Percentiles rank a stretch among this genome's conserved stretches.
These are phyloP conservation scores for Lampris incognitus DNA, from an alignment of 2,113 vertebrate species.

Conservation along the genomic window DNA sequence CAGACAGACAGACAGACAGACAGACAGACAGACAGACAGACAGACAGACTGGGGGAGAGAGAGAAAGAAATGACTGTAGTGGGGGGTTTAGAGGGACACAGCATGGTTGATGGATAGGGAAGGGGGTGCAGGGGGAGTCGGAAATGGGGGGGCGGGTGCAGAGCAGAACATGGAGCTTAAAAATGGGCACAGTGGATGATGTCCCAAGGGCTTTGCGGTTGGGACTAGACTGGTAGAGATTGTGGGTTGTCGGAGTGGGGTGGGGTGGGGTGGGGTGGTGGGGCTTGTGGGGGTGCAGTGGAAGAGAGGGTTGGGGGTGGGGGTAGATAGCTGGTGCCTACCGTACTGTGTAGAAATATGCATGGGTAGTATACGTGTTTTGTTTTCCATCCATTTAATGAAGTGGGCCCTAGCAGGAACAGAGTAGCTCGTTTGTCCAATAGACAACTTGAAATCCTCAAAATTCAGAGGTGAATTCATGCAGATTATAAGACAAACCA, in stretches of 20 bases:
- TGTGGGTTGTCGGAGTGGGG: slow-evolving; percentile 40
- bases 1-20: slow-evolving; percentile 6
- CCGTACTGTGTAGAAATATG: slow-evolving; percentile 19
- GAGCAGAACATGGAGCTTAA: slow-evolving; percentile 27
- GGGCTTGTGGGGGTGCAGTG: slow-evolving; percentile 12
- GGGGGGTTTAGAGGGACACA: slow-evolving; percentile 22
- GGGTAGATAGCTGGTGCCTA: slow-evolving; percentile 17
- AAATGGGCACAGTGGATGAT: slow-evolving; percentile 73
- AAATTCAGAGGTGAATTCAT: too few species aligned
- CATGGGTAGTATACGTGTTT: background rate
- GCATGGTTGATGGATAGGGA: slow-evolving; percentile 63
- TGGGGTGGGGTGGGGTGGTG: background rate
- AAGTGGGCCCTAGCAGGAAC: background rate
- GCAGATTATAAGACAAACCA: too few species aligned
- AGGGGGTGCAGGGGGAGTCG: slow-evolving; percentile 39
- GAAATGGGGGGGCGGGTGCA: slow-evolving; percentile 14
- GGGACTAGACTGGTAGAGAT: slow-evolving; percentile 48
- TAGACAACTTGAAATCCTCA: too few species aligned
- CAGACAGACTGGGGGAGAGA: slow-evolving; percentile 1
- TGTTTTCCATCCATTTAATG: background rate
- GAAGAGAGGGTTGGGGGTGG: slow-evolving; percentile 21
- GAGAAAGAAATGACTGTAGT: slow-evolving; percentile 23
- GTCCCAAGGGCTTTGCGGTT: slow-evolving; percentile 67
- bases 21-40: slow-evolving; percentile 24
- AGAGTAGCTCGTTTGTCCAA: too few species aligned